Evolutionary conservation across 2,888 invertebrate species (phyloP), one percentile per base, ranked within the genome.

Genomic region (Caradrina kadenii): DNA sequence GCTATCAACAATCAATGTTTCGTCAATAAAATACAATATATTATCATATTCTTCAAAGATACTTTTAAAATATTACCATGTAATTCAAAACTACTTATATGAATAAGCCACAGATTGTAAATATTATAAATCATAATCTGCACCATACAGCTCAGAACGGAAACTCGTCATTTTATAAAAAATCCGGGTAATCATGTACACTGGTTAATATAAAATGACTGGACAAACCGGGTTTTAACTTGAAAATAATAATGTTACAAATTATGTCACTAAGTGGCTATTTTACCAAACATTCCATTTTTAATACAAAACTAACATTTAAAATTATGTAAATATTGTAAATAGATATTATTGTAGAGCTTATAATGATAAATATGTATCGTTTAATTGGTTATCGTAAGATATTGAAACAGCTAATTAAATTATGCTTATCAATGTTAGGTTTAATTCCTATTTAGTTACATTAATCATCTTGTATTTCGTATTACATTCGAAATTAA

Each of bases 251-350:
- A 71, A 52, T 71, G 67, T 50, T 64, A 15, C 49, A 55, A 55
- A 49, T 45, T 55, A 59, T 39, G 22, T 45, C 67, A 77, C 54
- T 42, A 60, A 68, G 61, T 81, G 81, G 59, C 22, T 7, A 59
- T 72, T 81, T 72, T 78, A 68, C 19, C 8, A 11, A 50, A 68
- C 73, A 79, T 81, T 79, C 76, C 71, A 79, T 59, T 67, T 26
- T 65, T 65, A 69, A 21, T 55, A 69, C 52, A 48, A 55, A 66
- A 45, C 21, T 0, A 55, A 52, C 69, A 69, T 63, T 58, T 50
- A 35, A 50, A 31, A 58, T 15, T 39, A 8, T 81, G 78, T 83
- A 80, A 76, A 81, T 75, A 74, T 50, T 83, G 83, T 80, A 80
- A 74, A 80, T 73, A 81, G 6, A 59, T 56, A 8, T 56, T 31